A percentile compares a stretch with the other conserved stretches of the same genome.
These are phyloP conservation scores for Drepana arcuata DNA, from an alignment of 1,140 invertebrate species.

Conservation along the genomic window DNA sequence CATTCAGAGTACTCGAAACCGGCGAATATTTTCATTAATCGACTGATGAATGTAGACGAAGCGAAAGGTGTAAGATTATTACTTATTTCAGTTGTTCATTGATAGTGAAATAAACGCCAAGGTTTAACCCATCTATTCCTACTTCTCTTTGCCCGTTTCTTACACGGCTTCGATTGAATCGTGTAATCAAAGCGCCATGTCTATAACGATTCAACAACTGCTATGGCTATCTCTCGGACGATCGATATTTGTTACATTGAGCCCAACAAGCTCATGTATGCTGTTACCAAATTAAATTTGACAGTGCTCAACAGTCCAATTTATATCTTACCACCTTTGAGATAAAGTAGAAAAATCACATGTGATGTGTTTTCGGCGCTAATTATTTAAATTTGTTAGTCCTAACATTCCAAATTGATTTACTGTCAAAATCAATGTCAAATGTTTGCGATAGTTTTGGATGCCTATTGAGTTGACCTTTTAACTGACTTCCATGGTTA, in stretches of 20 bases:
- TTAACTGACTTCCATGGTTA: conserved; percentile 21
- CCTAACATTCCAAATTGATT: conserved; percentile 45
- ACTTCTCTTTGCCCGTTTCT: no score
- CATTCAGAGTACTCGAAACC: no score
- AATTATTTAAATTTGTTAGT: background rate
- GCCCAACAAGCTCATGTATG: conserved; percentile 22
- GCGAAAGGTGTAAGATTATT: no score
- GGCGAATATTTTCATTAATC: no score
- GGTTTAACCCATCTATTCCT: no score
- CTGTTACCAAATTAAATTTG: conserved; percentile 7
- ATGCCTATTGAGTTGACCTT: conserved; percentile 36
- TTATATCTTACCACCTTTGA: conserved; percentile 4
- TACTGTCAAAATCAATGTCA: conserved; percentile 55
- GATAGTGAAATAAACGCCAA: no score
- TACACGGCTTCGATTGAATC: conserved; percentile 57
- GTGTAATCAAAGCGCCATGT: conserved; percentile 64
- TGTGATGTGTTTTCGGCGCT: background rate
- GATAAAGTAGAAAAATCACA: conserved; percentile 1
- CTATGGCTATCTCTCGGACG: conserved; percentile 50
- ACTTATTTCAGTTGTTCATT: no score
- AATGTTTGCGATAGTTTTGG: conserved; percentile 46
- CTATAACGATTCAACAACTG: conserved; percentile 62
- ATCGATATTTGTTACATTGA: conserved; percentile 64
- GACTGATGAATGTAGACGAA: no score
- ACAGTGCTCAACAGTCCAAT: conserved; percentile 3